phyloP scores from a whole-genome alignment of 2,888 invertebrate species.

The Caenorhabditis doughertyi region DNA sequence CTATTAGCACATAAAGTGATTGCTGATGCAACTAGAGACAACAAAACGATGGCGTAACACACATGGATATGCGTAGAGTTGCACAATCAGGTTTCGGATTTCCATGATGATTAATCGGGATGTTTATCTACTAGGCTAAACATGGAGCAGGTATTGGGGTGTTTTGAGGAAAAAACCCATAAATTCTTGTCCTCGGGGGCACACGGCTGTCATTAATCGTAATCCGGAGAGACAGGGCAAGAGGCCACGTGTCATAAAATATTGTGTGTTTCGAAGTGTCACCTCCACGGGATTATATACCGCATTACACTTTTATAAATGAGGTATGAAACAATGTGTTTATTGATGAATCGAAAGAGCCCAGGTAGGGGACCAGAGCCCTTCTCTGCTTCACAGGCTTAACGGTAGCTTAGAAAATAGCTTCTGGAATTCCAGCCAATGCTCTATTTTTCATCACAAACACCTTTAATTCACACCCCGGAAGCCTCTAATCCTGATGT shows the following conservation, averaged over 20 bases:
- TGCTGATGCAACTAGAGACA: not conserved
- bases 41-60: slow-evolving; percentile 5
- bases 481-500: not conserved
- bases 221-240: not conserved
- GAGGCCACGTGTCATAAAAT: slow-evolving; percentile 48
- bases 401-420: too few species aligned
- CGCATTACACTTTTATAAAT: slow-evolving; percentile 40
- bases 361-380: too few species aligned
- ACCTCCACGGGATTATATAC: slow-evolving; percentile 13
- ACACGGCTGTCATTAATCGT: slow-evolving; percentile 38
- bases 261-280: not conserved
- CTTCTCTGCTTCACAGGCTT: too few species aligned
- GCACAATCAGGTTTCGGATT: slow-evolving; percentile 14
- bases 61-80: slow-evolving; percentile 21
- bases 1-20: not conserved
- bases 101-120: not conserved
- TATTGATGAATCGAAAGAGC: too few species aligned
- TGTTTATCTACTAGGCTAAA: slow-evolving; percentile 31
- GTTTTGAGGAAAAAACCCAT: not conserved
- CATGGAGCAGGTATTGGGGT: not conserved
- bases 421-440: too few species aligned
- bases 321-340: not conserved
- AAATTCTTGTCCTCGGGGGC: not conserved
- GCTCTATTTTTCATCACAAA: too few species aligned
- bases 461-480: too few species aligned